A percentile compares a stretch with the other conserved stretches of the same genome.
Conservation (phyloP, 2,888 invertebrate species). For the Cheilosia scutellata region DNA sequence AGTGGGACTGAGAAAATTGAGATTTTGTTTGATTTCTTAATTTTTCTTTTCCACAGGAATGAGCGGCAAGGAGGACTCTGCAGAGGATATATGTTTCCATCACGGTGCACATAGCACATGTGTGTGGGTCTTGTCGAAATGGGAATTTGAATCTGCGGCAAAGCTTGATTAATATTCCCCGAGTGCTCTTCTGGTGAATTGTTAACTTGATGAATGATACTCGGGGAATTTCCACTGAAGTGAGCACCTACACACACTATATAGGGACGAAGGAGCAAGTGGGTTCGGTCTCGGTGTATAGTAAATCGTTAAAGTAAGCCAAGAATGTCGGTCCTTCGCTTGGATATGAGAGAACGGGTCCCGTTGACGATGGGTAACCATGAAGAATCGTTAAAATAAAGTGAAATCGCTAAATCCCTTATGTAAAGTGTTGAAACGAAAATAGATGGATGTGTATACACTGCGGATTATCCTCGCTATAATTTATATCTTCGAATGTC, state of each 20-base stretch:
- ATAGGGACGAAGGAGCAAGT: neutral
- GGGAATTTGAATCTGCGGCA: conserved; percentile 53
- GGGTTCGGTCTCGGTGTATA: neutral
- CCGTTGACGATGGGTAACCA: neutral
- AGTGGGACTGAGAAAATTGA: conserved; percentile 37
- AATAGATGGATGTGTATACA: conserved; percentile 5
- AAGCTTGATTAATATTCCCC: conserved; percentile 64
- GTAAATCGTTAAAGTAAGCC: conserved; percentile 6
- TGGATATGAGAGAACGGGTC: too few relatives aligned
- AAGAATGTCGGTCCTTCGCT: neutral
- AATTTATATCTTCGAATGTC: conserved; percentile 13
- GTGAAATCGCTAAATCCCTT: conserved; percentile 24
- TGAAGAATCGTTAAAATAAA: conserved; percentile 30
- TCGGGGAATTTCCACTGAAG: conserved; percentile 3
- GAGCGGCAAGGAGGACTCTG: neutral
- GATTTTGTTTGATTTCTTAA: conserved; percentile 69
- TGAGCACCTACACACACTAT: neutral
- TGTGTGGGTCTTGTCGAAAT: conserved; percentile 10
- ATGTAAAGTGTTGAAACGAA: conserved; percentile 33
- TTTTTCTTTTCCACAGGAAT: conserved; percentile 24
- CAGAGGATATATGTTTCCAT: neutral
- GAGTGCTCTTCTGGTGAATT: conserved; percentile 45
- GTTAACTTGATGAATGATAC: conserved; percentile 64
- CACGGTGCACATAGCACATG: conserved; percentile 7
- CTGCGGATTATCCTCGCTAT: conserved; percentile 1